Evolutionary conservation across 2,113 vertebrate species (phyloP).

Genomic region (Peromyscus leucopus): DNA sequence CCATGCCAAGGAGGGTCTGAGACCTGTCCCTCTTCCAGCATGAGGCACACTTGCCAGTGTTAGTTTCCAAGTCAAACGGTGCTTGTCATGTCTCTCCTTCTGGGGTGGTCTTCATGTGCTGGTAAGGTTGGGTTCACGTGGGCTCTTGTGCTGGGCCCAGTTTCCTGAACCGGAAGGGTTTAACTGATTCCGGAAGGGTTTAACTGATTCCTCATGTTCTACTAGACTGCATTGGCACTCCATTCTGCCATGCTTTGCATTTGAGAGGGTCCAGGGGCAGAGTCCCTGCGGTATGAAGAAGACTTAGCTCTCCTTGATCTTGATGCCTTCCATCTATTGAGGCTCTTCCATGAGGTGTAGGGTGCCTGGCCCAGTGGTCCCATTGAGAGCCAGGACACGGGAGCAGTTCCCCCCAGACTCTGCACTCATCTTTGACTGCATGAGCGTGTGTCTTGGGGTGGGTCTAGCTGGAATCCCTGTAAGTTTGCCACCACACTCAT

Average conservation of each 20-base stretch:
- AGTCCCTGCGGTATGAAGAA: too few relatives aligned
- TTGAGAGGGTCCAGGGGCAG: not conserved
- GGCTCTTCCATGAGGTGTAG: rapidly evolving
- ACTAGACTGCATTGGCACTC: rapidly evolving
- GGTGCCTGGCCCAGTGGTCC: too few relatives aligned
- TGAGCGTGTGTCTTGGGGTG: not conserved
- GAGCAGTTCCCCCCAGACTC: rapidly evolving
- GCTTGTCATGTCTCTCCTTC: not conserved
- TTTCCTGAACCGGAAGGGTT: not conserved
- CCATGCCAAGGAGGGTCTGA: too few relatives aligned
- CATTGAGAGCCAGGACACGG: not conserved
- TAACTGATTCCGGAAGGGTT: rapidly evolving
- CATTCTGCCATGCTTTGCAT: not conserved
- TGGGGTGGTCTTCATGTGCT: rapidly evolving
- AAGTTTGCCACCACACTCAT: not conserved
- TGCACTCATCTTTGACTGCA: rapidly evolving
- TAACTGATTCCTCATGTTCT: not conserved
- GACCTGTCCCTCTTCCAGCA: not conserved
- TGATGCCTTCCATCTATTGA: not conserved
- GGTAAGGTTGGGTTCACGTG: rapidly evolving
- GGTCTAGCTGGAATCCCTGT: not conserved
- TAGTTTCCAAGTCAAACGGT: rapidly evolving
- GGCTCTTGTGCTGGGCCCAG: not conserved
- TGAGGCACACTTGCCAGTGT: rapidly evolving
- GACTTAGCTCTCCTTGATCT: not conserved